A percentile compares a stretch with the other conserved stretches of the same genome.
Evolutionary conservation across 2,888 invertebrate genomes (phyloP).

Genomic region (Thymelicus acteon): DNA sequence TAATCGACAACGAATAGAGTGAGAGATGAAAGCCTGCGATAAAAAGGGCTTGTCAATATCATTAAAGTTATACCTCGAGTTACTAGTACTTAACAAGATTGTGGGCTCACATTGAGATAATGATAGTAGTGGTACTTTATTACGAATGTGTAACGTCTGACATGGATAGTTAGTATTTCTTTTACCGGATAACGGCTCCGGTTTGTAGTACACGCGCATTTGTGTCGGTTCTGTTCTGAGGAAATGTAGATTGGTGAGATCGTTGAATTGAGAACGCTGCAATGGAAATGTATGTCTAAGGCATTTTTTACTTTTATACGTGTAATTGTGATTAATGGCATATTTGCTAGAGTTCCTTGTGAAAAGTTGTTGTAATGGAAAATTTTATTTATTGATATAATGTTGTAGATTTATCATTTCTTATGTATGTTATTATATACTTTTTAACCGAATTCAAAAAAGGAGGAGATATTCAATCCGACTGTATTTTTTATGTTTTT

Average conservation of each 20-base stretch:
- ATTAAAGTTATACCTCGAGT: conserved; percentile 66
- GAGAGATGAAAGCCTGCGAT: conserved; percentile 68
- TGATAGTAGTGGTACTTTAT: conserved; percentile 66
- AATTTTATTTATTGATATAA: too few relatives aligned
- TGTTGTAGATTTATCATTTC: too few relatives aligned
- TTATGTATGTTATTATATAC: too few relatives aligned
- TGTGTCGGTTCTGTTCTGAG: conserved; percentile 8
- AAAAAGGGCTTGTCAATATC: conserved; percentile 76
- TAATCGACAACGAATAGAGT: conserved; percentile 60
- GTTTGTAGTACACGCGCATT: conserved; percentile 33
- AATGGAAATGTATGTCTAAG: not conserved
- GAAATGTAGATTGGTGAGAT: conserved; percentile 41
- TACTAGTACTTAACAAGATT: conserved; percentile 72
- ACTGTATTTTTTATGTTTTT: too few relatives aligned
- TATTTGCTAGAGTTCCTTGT: too few relatives aligned
- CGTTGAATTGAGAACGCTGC: not conserved
- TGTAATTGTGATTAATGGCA: too few relatives aligned
- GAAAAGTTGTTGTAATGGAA: too few relatives aligned
- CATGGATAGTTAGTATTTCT: conserved; percentile 29
- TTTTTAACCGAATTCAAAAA: too few relatives aligned
- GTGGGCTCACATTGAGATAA: conserved; percentile 67
- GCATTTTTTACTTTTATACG: not conserved
- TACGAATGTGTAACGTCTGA: conserved; percentile 45
- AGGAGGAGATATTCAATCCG: too few relatives aligned
- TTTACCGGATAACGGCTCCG: conserved; percentile 21